Conservation (phyloP, 2,888 invertebrate genomes). For the Encarsia formosa region DNA sequence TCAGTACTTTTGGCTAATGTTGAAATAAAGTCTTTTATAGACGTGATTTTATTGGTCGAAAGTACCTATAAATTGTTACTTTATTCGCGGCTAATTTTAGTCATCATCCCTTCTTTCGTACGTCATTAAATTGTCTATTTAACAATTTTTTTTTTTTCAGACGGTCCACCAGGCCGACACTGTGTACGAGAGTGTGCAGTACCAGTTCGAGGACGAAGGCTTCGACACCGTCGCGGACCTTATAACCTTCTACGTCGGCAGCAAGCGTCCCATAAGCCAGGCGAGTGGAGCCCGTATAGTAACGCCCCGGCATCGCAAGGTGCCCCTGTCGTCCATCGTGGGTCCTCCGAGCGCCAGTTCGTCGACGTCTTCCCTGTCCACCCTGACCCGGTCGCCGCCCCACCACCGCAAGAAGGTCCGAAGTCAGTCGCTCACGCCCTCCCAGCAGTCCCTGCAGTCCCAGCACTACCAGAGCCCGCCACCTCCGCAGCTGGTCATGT, state of each 20-base stretch:
- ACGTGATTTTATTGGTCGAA: too few species aligned
- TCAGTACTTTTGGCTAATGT: too few species aligned
- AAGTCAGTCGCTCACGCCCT: constrained; percentile 70
- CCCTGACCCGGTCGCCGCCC: constrained; percentile 40
- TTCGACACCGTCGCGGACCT: constrained; percentile 91
- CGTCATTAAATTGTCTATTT: too few species aligned
- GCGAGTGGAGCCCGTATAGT: constrained; percentile 85
- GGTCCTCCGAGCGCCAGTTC: constrained; percentile 47
- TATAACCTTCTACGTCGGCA: constrained; percentile 89
- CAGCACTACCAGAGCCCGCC: constrained; percentile 26
- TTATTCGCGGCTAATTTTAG: too few species aligned
- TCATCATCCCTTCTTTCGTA: too few species aligned
- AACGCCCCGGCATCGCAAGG: constrained; percentile 76
- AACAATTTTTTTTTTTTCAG: too few species aligned
- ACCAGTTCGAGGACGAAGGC: constrained; percentile 89
- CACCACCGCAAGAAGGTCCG: constrained; percentile 62
- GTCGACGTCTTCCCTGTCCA: constrained; percentile 58
- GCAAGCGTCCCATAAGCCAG: constrained; percentile 82
- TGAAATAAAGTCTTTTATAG: too few species aligned
- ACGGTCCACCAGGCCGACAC: constrained; percentile 83
- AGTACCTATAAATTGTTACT: too few species aligned
- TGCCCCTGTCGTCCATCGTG: constrained; percentile 58
- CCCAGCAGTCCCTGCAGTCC: constrained; percentile 17
- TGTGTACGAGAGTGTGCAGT: constrained; percentile 87
- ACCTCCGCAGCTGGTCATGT: constrained; percentile 15